Conservation (phyloP, 2,113 vertebrate genomes). For the Rattus norvegicus region DNA sequence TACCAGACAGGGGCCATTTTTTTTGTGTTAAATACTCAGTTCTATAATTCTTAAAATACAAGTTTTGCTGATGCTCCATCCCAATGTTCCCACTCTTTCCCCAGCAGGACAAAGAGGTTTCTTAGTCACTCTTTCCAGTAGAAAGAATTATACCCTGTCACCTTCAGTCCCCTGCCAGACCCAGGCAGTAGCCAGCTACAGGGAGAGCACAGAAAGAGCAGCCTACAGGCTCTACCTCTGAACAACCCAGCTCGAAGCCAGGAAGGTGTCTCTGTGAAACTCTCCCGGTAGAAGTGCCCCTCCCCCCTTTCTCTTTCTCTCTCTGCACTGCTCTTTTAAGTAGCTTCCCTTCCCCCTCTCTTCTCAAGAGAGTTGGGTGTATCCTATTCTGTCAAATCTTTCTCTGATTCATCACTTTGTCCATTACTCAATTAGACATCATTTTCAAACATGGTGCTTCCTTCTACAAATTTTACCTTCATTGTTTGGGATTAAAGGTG, state of each 20-base stretch:
- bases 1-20: not conserved
- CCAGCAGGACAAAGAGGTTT: not conserved
- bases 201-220: not conserved
- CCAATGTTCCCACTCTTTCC: not conserved
- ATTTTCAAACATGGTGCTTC: no score
- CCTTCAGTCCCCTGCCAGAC: not conserved
- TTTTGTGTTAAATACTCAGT: not conserved
- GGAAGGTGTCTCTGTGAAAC: not conserved
- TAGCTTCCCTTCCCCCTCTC: no score
- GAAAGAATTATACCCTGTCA: not conserved
- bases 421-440: no score
- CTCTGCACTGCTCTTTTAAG: no score
- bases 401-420: no score
- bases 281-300: no score
- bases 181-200: slow-evolving; percentile 3
- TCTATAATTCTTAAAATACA: slow-evolving; percentile 9
- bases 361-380: no score
- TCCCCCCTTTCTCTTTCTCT: no score
- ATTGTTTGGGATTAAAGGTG: no score
- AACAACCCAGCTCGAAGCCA: not conserved
- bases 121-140: not conserved
- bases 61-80: not conserved
- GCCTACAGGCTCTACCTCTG: not conserved
- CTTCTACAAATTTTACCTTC: no score
- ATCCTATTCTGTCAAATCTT: no score